phyloP scores from a whole-genome alignment of 2,888 invertebrate genomes.

The Nomada fabriciana region DNA sequence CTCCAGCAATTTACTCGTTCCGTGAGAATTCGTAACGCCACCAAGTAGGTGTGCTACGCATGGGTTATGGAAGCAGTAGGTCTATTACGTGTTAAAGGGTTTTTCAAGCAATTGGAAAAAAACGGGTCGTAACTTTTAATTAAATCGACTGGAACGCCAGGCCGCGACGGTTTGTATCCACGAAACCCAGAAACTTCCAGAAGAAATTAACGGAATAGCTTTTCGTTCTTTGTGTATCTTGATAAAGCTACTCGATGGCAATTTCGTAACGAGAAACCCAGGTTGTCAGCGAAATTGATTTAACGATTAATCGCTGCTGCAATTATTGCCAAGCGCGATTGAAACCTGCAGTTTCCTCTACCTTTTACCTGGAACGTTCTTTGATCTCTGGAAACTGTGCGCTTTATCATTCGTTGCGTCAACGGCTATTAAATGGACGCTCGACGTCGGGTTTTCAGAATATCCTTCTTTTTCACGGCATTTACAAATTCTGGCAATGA shows the following conservation, averaged over 20 bases:
- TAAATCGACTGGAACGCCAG: conserved; percentile 2
- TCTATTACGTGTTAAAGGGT: background rate
- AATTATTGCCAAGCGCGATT: background rate
- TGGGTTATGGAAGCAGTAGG: background rate
- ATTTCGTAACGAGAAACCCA: conserved; percentile 6
- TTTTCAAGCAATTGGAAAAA: conserved; percentile 12
- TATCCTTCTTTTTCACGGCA: background rate
- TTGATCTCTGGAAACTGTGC: background rate
- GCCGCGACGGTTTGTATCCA: background rate
- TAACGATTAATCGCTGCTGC: conserved; percentile 1
- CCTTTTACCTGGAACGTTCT: background rate
- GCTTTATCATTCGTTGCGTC: background rate
- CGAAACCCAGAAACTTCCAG: background rate
- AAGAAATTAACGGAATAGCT: conserved; percentile 23
- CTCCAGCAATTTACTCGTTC: too few relatives aligned
- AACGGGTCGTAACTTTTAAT: conserved; percentile 28
- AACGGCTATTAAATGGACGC: background rate
- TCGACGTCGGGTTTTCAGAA: background rate
- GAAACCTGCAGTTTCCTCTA: background rate
- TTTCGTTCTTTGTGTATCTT: conserved; percentile 24
- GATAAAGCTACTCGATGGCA: conserved; percentile 9
- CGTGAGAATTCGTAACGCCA: background rate
- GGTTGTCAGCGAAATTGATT: conserved; percentile 8
- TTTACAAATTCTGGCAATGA: too few relatives aligned
- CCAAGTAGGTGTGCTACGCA: background rate